Percentiles rank a stretch among this genome's conserved stretches.
Conservation (phyloP, 2,888 invertebrate genomes). For the Fragum sueziense region DNA sequence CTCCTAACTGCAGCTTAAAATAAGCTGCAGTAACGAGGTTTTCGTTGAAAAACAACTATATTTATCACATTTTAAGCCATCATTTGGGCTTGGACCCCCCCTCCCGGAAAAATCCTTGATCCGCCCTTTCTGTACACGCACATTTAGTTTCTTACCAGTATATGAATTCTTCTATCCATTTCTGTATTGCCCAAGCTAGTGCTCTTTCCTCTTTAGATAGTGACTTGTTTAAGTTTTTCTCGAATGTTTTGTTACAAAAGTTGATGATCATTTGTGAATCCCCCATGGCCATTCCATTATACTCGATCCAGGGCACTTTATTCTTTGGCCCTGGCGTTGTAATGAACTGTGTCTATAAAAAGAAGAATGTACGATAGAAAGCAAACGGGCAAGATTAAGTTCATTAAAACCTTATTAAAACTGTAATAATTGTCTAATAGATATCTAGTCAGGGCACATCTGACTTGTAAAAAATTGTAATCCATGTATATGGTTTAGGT, state of each 20-base stretch:
- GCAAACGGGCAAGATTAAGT: not conserved
- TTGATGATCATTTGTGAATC: constrained; percentile 79
- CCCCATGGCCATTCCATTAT: constrained; percentile 73
- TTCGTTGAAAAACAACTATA: too few species aligned
- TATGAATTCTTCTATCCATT: constrained; percentile 50
- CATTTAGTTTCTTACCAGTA: constrained; percentile 41
- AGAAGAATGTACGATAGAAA: not conserved
- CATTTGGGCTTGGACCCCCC: too few species aligned
- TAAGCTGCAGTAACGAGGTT: too few species aligned
- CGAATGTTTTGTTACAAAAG: constrained; percentile 72
- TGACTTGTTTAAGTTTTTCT: constrained; percentile 69
- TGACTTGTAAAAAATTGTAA: too few species aligned
- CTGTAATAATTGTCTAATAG: too few species aligned
- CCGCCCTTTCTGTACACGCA: too few species aligned
- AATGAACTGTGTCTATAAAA: not conserved
- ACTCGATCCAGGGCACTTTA: constrained; percentile 77
- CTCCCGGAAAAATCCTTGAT: too few species aligned
- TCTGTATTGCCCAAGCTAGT: constrained; percentile 64
- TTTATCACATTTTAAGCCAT: too few species aligned
- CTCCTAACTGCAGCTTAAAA: too few species aligned
- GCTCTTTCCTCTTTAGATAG: constrained; percentile 67
- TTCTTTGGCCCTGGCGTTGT: constrained; percentile 60
- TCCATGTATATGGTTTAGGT: too few species aligned
- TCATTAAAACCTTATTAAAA: too few species aligned
- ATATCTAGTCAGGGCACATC: too few species aligned